These are phyloP conservation scores for Phataginus tricuspis DNA, from an alignment of 2,797 vertebrate genomes.

Conservation along the genomic window DNA sequence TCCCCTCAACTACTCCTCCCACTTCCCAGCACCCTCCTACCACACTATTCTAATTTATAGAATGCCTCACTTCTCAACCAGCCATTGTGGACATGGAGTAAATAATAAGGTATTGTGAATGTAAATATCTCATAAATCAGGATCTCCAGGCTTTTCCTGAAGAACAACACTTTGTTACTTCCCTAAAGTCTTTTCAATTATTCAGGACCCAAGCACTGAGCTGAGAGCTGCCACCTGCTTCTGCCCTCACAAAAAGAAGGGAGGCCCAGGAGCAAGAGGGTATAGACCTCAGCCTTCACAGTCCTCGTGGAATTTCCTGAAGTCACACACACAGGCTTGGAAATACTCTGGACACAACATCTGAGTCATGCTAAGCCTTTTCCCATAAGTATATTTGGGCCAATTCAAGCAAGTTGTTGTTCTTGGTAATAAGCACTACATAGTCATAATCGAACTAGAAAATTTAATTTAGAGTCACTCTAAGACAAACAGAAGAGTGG, in stretches of 20 bases:
- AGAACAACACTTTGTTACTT: slow-evolving; percentile 17
- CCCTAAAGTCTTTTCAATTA: neutral
- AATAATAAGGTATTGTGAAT: neutral
- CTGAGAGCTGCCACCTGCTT: neutral
- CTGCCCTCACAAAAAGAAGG: neutral
- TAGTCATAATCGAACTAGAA: slow-evolving; percentile 31
- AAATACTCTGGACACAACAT: slow-evolving; percentile 45
- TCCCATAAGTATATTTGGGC: neutral
- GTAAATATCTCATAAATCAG: neutral
- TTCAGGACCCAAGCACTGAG: neutral
- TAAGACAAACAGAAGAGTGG: neutral
- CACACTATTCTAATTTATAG: neutral
- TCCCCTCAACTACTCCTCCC: neutral
- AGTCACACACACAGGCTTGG: neutral
- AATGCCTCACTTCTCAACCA: neutral
- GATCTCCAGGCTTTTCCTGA: neutral
- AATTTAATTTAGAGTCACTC: slow-evolving; percentile 35
- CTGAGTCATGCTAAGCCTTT: slow-evolving; percentile 13
- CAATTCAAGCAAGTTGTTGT: neutral
- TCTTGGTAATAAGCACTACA: slow-evolving; percentile 23
- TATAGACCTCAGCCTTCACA: neutral
- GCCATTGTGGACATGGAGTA: neutral
- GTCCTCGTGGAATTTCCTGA: neutral
- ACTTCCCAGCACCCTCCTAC: neutral
- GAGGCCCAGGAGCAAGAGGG: neutral